A percentile compares a stretch with the other conserved stretches of the same genome.
Evolutionary conservation across 1,140 invertebrate species (phyloP).

Genomic region (Ectropis grisescens): DNA sequence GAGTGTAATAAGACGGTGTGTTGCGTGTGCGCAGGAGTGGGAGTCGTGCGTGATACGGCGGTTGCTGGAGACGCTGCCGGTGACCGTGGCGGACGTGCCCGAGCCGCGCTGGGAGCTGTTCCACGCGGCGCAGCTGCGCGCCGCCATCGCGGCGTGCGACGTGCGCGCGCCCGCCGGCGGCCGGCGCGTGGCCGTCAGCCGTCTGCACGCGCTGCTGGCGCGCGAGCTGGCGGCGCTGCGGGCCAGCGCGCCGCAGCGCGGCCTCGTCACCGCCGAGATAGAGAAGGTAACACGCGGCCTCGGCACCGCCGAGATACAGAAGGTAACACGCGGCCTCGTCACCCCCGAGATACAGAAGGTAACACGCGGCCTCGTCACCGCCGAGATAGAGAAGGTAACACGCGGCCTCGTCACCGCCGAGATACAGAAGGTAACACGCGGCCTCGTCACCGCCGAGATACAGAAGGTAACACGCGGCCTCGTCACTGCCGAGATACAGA

Average conservation of each 20-base stretch:
- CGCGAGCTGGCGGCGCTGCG: conserved; percentile 51
- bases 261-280: conserved; percentile 41
- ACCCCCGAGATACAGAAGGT: too few species aligned
- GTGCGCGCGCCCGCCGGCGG: conserved; percentile 40
- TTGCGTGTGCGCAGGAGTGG: too few species aligned
- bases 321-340: too few species aligned
- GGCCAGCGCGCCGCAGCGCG: conserved; percentile 49
- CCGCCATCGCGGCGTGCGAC: conserved; percentile 45
- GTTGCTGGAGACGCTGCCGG: conserved; percentile 36
- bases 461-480: too few species aligned
- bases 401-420: too few species aligned
- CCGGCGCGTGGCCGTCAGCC: conserved; percentile 47
- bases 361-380: too few species aligned
- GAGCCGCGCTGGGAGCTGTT: conserved; percentile 61
- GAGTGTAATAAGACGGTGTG: too few species aligned
- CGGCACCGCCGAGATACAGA: too few species aligned
- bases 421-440: too few species aligned
- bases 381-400: too few species aligned
- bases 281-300: conserved; percentile 35
- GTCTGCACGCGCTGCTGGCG: conserved; percentile 49
- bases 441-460: too few species aligned
- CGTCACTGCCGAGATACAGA: too few species aligned
- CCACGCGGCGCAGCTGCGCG: conserved; percentile 44
- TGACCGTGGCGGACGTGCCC: conserved; percentile 27
- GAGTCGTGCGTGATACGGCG: conserved; percentile 54